Percentiles rank a stretch among this genome's conserved stretches.
These are phyloP conservation scores for Darevskia mixta DNA, from an alignment of 2,797 vertebrate species.

Conservation along the genomic window DNA sequence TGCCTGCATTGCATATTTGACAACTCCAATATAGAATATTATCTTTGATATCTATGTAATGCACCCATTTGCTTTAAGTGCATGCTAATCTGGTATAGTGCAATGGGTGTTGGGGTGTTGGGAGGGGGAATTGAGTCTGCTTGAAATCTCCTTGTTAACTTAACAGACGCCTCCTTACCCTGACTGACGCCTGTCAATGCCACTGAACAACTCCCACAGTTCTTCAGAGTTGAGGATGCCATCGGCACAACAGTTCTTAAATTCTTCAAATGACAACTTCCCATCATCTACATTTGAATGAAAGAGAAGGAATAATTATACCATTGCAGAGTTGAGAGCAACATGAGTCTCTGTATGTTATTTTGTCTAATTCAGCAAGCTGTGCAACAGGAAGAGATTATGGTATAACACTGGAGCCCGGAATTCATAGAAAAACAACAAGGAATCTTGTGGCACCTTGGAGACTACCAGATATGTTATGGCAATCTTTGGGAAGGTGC, in stretches of 20 bases:
- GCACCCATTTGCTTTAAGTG: neutral
- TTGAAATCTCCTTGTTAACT: neutral
- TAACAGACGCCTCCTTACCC: slow-evolving; percentile 82
- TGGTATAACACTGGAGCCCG: neutral
- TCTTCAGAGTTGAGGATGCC: slow-evolving; percentile 93
- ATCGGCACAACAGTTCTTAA: slow-evolving; percentile 94
- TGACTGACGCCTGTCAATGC: slow-evolving; percentile 89
- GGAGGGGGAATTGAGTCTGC: neutral
- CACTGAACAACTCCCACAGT: slow-evolving; percentile 91
- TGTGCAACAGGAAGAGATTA: neutral
- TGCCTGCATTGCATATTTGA: slow-evolving; percentile 22
- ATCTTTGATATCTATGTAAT: slow-evolving; percentile 40
- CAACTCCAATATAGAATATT: slow-evolving; percentile 33
- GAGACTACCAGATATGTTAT: no score
- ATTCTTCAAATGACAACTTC: slow-evolving; percentile 97
- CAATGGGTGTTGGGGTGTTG: neutral
- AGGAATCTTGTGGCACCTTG: no score
- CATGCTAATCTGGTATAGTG: neutral
- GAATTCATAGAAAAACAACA: no score
- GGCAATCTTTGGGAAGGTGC: no score
- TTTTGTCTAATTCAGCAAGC: neutral
- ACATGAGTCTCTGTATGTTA: neutral
- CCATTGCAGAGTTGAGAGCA: slow-evolving; percentile 11
- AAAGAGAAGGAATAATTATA: slow-evolving; percentile 56
- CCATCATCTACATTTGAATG: slow-evolving; percentile 88